Evolutionary conservation across 2,797 vertebrate species (phyloP).

Genomic region (Chiloscyllium punctatum): DNA sequence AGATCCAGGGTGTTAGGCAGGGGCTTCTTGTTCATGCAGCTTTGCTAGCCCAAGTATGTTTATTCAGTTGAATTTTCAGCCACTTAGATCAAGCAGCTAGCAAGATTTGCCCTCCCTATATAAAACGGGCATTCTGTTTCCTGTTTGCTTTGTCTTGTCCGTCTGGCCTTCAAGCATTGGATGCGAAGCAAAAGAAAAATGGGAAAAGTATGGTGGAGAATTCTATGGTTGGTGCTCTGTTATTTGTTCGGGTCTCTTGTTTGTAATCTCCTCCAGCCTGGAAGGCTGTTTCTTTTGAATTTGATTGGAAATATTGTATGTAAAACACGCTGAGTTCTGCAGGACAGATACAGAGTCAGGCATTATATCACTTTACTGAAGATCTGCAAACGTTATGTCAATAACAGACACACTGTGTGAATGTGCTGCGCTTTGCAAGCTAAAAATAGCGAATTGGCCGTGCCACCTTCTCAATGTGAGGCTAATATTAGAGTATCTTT

Average conservation of each 20-base stretch:
- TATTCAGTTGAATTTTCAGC: not conserved
- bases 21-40: not conserved
- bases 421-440: constrained; percentile 14
- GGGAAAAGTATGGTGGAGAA: not conserved
- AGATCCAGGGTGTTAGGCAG: not conserved
- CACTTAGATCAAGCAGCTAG: not conserved
- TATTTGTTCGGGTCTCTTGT: not conserved
- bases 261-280: not conserved
- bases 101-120: not conserved
- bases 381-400: constrained; percentile 30
- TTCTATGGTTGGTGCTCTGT: not conserved
- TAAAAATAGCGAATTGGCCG: constrained; percentile 17
- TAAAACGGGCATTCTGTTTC: not conserved
- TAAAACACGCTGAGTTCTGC: not conserved
- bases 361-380: constrained; percentile 29
- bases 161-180: not conserved
- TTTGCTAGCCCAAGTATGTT: not conserved
- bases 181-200: not conserved
- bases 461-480: constrained; percentile 36
- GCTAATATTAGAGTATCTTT: constrained; percentile 34
- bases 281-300: not conserved
- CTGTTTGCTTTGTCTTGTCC: not conserved
- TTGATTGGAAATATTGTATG: not conserved
- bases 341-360: not conserved
- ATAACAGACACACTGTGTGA: not conserved